These are phyloP conservation scores for Umimayanthus kanabou DNA, from an alignment of 92 coral and sea anemone species.

Conservation along the genomic window DNA sequence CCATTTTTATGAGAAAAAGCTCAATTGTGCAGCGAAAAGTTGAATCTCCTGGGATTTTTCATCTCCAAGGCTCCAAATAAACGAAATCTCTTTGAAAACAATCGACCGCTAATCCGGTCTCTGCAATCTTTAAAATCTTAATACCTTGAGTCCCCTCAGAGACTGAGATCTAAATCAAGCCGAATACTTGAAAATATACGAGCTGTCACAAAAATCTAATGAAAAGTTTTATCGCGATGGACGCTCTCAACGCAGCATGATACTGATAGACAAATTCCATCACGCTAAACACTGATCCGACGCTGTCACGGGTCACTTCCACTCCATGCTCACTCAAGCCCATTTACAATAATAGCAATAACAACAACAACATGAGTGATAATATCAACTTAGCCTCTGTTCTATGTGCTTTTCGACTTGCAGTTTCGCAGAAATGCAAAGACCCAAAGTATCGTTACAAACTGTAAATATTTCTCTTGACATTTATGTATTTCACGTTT, in stretches of 20 bases:
- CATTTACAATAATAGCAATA: background rate
- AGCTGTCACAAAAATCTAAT: background rate
- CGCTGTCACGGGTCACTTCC: conserved; percentile 16
- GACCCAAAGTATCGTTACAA: background rate
- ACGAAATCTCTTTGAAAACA: background rate
- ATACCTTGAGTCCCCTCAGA: background rate
- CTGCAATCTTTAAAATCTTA: conserved; percentile 10
- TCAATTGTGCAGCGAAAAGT: background rate
- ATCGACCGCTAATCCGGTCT: background rate
- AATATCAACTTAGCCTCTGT: background rate
- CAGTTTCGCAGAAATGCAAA: background rate
- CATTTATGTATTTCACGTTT: too few species aligned
- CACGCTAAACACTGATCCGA: conserved; percentile 14
- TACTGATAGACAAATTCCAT: background rate
- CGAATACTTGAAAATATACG: background rate
- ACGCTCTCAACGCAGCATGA: conserved; percentile 3
- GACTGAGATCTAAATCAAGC: background rate
- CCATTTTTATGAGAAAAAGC: background rate
- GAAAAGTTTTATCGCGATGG: conserved; percentile 13
- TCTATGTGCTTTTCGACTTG: background rate
- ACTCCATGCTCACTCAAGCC: background rate
- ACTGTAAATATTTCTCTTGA: too few species aligned
- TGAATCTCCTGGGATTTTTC: background rate
- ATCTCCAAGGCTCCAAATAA: background rate
- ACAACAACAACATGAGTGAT: background rate